Base-by-base conservation (phyloP, 2,113 vertebrate genomes). In the Gambusia affinis region DNA sequence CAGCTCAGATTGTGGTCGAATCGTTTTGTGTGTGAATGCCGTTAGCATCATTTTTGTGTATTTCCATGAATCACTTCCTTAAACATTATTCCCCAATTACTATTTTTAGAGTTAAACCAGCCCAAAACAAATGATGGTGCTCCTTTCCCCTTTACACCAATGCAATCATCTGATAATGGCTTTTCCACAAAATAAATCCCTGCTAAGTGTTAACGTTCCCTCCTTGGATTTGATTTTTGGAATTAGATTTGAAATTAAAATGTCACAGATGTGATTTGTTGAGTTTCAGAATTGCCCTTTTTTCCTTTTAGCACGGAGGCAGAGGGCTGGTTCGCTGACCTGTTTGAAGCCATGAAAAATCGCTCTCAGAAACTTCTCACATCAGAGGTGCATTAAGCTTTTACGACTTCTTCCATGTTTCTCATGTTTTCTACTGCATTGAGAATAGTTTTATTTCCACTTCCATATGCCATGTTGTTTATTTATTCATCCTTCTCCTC, bases 311-410 rank as follows among this genome's bases (percentile, higher is more conserved):
- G 94, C 1, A 12, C 33, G 1, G 90, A 93, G 1, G 81, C 89
- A 74, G 82, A 94, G 0, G 61, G 64, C 12, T 94, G 93, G 94
- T 90, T 87, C 76, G 27, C n/a, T 68, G 88, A 67, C 67, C 78
- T 94, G 51, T 85, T 67, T 65, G 79, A 88, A 0, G 87, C 82
- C 29, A 64, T 94, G 76, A 89, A 87, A 51, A 67, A 73, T 65
- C 73, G 72, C 1, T 76, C 83, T 11, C 33, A 87, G 72, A 64
- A 39, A 66, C 8, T 14, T 4, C 0, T 64, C 33, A 70, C 0
- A 54, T 2, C 80, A n/a, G 78, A 87, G 79, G 88, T 92, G 87
- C 28, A 19, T 64, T 39, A 27, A 60, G 0, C 37, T 31, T 39
- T 64, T 14, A 47, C 1, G n/a, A 72, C 10, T 67, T 74, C 14